Evolutionary conservation across 2,888 invertebrate species (phyloP), one percentile per base, ranked within the genome.

Genomic region (Hetaerina titia): DNA sequence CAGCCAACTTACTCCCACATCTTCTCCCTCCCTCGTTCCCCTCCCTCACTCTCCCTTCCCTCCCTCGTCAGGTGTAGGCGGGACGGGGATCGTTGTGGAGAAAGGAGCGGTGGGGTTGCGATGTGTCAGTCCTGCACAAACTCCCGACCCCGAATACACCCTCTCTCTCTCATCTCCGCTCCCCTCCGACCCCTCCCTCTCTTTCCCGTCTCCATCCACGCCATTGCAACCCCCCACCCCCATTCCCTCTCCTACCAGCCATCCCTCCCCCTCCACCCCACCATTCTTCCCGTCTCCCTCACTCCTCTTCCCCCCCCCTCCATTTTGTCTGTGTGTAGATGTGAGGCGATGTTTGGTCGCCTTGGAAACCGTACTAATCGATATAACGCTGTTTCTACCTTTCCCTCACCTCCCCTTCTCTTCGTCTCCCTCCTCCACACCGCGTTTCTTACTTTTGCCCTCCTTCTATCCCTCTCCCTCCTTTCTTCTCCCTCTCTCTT

Each of bases 331-430:
- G n/a, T 56, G 57, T 56, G 89, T 89, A 58, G 89, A 89, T 89
- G 89, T 89, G 89, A 89, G 89, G 89, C 89, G 89, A 89, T 89
- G 89, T 89, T 89, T 89, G 89, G 89, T 89, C 58, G 56, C 89
- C 89, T 58, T 89, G 89, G 89, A 17, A 58, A 89, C 89, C 57
- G 56, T 57, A 22, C 57, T n/a, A 57, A 89, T 89, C 89, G 89
- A 89, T 89, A 89, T 58, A n/a, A 58, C 89, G 56, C 89, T 58
- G 57, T 58, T 81, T 15, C n/a, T 31, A 15, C 6, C 81, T 31
- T 31, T n/a, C 81, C 81, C 31, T 11, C 69, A 6, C 5, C 31
- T n/a, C 69, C 22, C 69, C 31, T 45, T 45, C 45, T 45, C 45
- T 11, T 9, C 81, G 81, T 81, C 81, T 81, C 81, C 11, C 81